Percentiles rank a stretch among this genome's conserved stretches.
phyloP scores from a whole-genome alignment of 1,140 invertebrate species.

The Lepeophtheirus salmonis region DNA sequence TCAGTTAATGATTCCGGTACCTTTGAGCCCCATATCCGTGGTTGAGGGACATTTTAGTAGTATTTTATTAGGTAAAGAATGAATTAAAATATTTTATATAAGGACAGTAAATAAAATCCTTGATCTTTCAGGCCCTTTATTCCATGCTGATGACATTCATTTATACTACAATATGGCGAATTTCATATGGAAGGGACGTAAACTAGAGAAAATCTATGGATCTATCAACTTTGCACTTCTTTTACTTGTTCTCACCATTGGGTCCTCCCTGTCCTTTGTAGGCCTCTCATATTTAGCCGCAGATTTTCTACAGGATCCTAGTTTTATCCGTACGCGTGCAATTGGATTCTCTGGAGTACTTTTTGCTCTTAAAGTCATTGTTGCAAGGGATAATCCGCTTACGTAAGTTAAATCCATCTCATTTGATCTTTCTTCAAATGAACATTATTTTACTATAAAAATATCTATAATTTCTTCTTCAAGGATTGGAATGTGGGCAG shows the following conservation, averaged over 20 bases:
- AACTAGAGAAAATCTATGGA: conserved; percentile 37
- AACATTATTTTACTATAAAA: neutral
- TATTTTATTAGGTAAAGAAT: neutral
- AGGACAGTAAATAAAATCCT: too few species aligned
- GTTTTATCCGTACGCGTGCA: neutral
- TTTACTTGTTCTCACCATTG: conserved; percentile 33
- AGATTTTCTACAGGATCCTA: conserved; percentile 20
- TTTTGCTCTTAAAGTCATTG: conserved; percentile 11
- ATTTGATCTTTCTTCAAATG: neutral
- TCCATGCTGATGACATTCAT: conserved; percentile 46
- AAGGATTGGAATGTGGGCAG: neutral
- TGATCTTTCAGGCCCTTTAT: neutral
- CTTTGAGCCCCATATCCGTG: neutral
- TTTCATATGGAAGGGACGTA: conserved; percentile 40
- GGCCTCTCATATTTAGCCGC: conserved; percentile 26
- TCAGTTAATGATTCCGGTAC: neutral
- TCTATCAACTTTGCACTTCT: conserved; percentile 37
- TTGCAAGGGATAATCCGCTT: neutral
- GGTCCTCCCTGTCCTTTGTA: conserved; percentile 36
- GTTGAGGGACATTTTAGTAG: neutral
- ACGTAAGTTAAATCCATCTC: too few species aligned
- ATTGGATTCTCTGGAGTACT: conserved; percentile 13
- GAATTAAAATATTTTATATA: neutral
- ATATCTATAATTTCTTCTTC: neutral
- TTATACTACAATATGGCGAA: conserved; percentile 55